Evolutionary conservation across 2,113 vertebrate genomes (phyloP).

Genomic region (Alosa alosa): DNA sequence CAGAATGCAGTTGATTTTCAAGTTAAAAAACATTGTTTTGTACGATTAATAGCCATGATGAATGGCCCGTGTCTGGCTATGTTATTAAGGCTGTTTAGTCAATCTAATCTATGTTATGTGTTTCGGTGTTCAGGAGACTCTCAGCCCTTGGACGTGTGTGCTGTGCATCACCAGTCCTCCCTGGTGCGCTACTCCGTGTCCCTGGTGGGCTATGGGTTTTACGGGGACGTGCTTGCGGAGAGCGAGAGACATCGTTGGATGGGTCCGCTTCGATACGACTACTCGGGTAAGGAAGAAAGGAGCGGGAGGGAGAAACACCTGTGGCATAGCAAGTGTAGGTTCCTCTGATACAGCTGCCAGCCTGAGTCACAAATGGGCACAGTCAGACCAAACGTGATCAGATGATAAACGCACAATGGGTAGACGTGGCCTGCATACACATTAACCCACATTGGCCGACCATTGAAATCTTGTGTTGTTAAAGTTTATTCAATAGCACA

Average conservation of each 20-base stretch:
- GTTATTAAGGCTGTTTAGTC: not conserved
- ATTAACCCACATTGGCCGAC: not conserved
- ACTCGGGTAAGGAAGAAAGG: conserved; percentile 62
- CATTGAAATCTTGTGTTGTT: not conserved
- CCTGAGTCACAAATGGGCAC: not conserved
- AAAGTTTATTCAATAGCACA: not conserved
- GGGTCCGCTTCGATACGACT: conserved; percentile 79
- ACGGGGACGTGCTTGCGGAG: conserved; percentile 76
- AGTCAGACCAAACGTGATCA: not conserved
- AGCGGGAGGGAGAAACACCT: not conserved
- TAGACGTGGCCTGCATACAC: not conserved
- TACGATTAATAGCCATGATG: too few species aligned
- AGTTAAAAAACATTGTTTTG: not conserved
- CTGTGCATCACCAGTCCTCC: conserved; percentile 66
- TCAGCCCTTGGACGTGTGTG: conserved; percentile 81
- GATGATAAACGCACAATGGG: not conserved
- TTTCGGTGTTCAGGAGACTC: conserved; percentile 70
- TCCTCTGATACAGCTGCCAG: not conserved
- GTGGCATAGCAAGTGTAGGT: not conserved
- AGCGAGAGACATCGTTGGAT: conserved; percentile 80
- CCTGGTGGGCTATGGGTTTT: conserved; percentile 80
- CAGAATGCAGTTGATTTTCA: not conserved
- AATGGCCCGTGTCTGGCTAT: too few species aligned
- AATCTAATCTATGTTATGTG: not conserved
- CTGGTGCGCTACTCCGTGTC: conserved; percentile 75